Percentiles rank a stretch among this genome's conserved stretches.
phyloP scores from a whole-genome alignment of 2,797 vertebrate species.

The Phalloptychus januarius region DNA sequence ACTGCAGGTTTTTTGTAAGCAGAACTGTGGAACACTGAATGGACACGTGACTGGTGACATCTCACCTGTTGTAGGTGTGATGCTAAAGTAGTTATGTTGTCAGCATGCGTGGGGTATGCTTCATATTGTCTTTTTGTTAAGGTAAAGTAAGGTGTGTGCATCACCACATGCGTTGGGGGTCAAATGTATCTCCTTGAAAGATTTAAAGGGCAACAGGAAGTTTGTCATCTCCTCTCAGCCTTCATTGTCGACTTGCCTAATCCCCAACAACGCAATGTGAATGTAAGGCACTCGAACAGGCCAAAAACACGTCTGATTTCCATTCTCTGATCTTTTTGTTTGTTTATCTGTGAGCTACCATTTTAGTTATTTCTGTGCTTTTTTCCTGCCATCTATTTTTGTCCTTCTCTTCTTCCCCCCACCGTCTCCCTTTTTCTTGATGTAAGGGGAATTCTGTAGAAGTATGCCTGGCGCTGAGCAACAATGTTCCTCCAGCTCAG shows the following conservation, averaged over 20 bases:
- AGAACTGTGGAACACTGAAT: not conserved
- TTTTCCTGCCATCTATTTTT: not conserved
- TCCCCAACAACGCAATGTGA: conserved; percentile 46
- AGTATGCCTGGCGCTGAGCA: conserved; percentile 31
- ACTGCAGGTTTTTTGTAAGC: conserved; percentile 31
- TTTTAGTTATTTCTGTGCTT: not conserved
- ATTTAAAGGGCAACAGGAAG: conserved; percentile 70
- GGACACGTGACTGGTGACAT: not conserved
- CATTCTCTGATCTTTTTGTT: conserved; percentile 2
- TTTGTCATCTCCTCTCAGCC: conserved; percentile 49
- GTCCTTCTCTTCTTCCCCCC: conserved; percentile 9
- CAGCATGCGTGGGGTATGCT: not conserved
- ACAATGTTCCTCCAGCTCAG: conserved; percentile 41
- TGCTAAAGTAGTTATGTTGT: not conserved
- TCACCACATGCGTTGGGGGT: conserved; percentile 26
- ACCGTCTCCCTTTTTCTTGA: conserved; percentile 35
- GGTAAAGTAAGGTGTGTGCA: not conserved
- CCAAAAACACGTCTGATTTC: conserved; percentile 28
- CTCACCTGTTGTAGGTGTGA: not conserved
- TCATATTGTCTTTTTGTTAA: not conserved
- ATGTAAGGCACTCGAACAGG: conserved; percentile 31
- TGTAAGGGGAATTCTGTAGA: conserved; percentile 42
- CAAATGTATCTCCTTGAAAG: conserved; percentile 69
- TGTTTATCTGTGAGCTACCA: not conserved
- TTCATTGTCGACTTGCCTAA: conserved; percentile 62